Base-by-base conservation (phyloP, 2,797 vertebrate species). In the Toxotes lorentzi region DNA sequence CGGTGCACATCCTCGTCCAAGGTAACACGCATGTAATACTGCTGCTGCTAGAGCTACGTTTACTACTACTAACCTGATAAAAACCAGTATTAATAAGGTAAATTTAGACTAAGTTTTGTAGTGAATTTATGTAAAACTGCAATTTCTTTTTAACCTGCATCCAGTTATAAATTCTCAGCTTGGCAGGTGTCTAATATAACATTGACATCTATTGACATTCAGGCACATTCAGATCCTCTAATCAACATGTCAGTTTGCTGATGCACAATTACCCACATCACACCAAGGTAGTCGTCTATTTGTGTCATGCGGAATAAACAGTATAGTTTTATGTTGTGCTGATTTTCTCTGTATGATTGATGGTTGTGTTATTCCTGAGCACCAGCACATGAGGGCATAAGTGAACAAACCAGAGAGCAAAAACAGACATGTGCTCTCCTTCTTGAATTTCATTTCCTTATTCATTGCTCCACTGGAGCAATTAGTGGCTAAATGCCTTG, bases 1-100 rank as follows among this genome's bases (percentile, higher is more conserved):
- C 93, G 0, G 94, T 96, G 66, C 91, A 95, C 84, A 85, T 96
- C 86, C 93, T 96, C 1, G 93, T 96, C 61, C 95, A 95, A 93
- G 95, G 95, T 96, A 93, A 92, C 17, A 17, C 30, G 4, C 9
- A 17, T 38, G 12, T 4, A 38, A 12, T 10, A 19, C 16, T 30
- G 10, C 4, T 38, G 5, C 32, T 61, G 16, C 21, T 63, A 35
- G 21, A 51, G 13, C 53, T 16, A 16, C 48, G 38, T 2, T 57
- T 23, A 3, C 13, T 35, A 4, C 43, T 58, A 24, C 17, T 56
- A 45, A 38, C 8, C 38, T 38, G 10, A 9, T 38, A 41, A 27
- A 53, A 6, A 27, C 1, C 47, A 27, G 24, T 24, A 6, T 1
- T 3, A 53, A 53, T 53, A 27, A 14, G 14, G 6, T 27, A 12